Percentiles rank a stretch among this genome's conserved stretches.
phyloP scores from a whole-genome alignment of 2,113 vertebrate genomes.

The Crotalus viridis region DNA sequence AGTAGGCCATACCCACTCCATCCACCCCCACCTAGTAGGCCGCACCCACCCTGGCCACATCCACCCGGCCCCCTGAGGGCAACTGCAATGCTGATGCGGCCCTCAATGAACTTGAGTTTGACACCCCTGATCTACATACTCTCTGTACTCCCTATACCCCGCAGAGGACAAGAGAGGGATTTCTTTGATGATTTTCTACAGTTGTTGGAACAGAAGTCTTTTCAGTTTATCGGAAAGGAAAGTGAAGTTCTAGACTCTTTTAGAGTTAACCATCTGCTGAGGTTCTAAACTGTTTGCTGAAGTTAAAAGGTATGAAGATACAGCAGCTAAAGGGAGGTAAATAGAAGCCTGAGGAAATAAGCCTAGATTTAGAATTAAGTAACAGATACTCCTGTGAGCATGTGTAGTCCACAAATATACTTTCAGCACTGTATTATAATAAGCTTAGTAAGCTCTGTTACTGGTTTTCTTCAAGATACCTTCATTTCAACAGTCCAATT shows the following conservation, averaged over 20 bases:
- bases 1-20: too few species aligned
- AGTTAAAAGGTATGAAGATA: neutral
- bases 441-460: neutral
- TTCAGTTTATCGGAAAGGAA: neutral
- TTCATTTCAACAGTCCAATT: neutral
- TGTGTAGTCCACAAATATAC: neutral
- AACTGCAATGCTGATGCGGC: too few species aligned
- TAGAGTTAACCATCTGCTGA: neutral
- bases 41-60: too few species aligned
- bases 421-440: neutral
- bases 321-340: neutral
- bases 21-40: too few species aligned
- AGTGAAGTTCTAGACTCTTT: neutral
- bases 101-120: too few species aligned
- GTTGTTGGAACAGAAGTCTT: neutral
- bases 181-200: neutral
- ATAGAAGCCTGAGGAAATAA: neutral
- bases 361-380: neutral
- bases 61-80: too few species aligned
- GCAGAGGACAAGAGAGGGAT: neutral
- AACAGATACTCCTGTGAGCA: neutral
- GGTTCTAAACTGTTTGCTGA: neutral
- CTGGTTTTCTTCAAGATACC: neutral
- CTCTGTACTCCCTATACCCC: neutral
- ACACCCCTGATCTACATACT: neutral